Conservation (phyloP, 1,140 invertebrate genomes). For the Holcopasites calliopsidis region DNA sequence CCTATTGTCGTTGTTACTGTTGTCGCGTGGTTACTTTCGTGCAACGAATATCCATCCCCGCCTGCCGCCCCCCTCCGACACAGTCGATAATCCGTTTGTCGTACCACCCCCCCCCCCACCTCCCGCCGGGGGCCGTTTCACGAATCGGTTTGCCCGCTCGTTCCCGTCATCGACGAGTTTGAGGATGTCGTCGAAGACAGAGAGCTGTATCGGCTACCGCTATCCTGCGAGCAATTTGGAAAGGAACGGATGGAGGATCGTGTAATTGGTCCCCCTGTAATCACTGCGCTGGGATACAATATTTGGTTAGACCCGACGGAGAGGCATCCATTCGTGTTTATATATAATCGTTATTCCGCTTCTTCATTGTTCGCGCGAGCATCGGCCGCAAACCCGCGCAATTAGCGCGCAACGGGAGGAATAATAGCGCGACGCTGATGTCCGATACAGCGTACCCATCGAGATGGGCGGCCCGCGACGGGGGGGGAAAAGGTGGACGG, state of each 20-base stretch:
- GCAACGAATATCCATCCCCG: not conserved
- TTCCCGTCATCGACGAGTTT: not conserved
- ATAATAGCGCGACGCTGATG: too few relatives aligned
- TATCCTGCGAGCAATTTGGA: not conserved
- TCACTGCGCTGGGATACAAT: too few relatives aligned
- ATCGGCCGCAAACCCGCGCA: too few relatives aligned
- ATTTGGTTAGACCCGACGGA: not conserved
- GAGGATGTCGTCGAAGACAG: not conserved
- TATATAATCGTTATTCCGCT: too few relatives aligned
- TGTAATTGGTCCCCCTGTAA: not conserved
- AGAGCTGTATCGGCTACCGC: not conserved
- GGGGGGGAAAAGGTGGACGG: not conserved
- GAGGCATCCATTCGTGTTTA: too few relatives aligned
- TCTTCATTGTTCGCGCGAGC: too few relatives aligned
- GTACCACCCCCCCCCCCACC: too few relatives aligned
- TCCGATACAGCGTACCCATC: too few relatives aligned
- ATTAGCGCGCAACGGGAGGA: too few relatives aligned
- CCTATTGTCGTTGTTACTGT: conserved; percentile 27
- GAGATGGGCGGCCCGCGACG: too few relatives aligned
- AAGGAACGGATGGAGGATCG: not conserved
- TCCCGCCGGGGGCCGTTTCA: not conserved
- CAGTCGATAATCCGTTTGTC: conserved; percentile 33
- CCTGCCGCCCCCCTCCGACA: not conserved
- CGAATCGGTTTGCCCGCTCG: conserved; percentile 4
- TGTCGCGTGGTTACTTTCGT: conserved; percentile 13